Conservation (phyloP, 2,888 invertebrate species). For the Diabrotica balteata region DNA sequence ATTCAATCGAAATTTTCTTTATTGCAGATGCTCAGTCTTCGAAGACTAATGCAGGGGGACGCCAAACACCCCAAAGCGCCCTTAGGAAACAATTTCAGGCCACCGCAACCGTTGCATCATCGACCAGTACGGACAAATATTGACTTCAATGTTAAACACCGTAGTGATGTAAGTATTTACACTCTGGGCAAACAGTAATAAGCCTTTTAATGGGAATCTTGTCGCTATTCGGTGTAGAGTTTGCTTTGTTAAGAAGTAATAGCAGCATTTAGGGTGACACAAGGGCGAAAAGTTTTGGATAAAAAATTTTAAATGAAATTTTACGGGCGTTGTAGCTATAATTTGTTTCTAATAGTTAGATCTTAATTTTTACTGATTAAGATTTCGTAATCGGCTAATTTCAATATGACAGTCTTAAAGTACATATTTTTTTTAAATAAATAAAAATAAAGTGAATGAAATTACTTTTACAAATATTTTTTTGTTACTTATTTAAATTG, state of each 20-base stretch:
- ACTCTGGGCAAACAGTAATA: conserved; percentile 32
- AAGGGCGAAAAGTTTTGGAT: too few relatives aligned
- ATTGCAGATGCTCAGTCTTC: conserved; percentile 78
- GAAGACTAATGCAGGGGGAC: conserved; percentile 89
- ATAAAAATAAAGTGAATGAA: too few relatives aligned
- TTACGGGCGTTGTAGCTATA: neutral
- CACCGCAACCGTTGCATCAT: conserved; percentile 91
- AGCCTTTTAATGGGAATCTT: conserved; percentile 25
- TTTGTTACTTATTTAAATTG: too few relatives aligned
- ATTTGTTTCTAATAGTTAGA: neutral
- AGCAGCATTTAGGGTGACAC: neutral
- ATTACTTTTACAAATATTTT: too few relatives aligned
- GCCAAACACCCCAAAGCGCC: conserved; percentile 86
- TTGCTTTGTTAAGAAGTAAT: conserved; percentile 5
- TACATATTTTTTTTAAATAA: too few relatives aligned
- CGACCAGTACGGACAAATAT: conserved; percentile 96
- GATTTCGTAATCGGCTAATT: too few relatives aligned
- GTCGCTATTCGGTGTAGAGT: conserved; percentile 12
- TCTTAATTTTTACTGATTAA: too few relatives aligned
- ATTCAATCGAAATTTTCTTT: conserved; percentile 30
- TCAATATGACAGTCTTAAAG: too few relatives aligned
- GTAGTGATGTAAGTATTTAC: conserved; percentile 62
- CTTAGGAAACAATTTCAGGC: conserved; percentile 93
- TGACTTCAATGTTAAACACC: conserved; percentile 85
- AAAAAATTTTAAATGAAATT: neutral